Evolutionary conservation across 2,797 vertebrate genomes (phyloP).

Genomic region (Sitta carolinensis): DNA sequence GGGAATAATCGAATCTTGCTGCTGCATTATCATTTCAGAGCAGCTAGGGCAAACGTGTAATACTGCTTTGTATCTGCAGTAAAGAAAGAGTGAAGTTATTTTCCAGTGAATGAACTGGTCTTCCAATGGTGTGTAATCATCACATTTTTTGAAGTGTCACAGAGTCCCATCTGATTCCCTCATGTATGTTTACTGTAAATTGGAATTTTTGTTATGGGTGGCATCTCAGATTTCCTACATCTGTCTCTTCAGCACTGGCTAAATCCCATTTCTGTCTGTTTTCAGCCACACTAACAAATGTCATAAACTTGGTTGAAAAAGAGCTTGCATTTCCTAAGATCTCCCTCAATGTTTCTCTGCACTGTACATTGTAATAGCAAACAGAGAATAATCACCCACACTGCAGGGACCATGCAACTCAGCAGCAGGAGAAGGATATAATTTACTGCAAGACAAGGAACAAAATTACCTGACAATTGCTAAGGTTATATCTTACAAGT

Average conservation of each 20-base stretch:
- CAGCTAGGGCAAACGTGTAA: fast-evolving
- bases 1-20: neutral
- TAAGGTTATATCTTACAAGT: neutral
- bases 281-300: neutral
- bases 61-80: neutral
- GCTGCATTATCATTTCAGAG: neutral
- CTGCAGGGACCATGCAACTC: neutral
- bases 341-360: neutral
- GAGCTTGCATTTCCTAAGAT: neutral
- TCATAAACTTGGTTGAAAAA: neutral
- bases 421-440: neutral
- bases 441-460: neutral
- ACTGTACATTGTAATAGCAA: neutral
- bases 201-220: neutral
- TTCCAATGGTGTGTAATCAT: neutral
- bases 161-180: neutral
- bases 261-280: neutral
- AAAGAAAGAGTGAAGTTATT: neutral
- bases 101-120: neutral
- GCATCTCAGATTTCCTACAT: neutral
- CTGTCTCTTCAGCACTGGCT: neutral
- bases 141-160: neutral
- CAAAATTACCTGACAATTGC: neutral
- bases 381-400: neutral
- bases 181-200: neutral